These are phyloP conservation scores for Strigamia maritima DNA, from an alignment of 2,888 invertebrate genomes.

Conservation along the genomic window DNA sequence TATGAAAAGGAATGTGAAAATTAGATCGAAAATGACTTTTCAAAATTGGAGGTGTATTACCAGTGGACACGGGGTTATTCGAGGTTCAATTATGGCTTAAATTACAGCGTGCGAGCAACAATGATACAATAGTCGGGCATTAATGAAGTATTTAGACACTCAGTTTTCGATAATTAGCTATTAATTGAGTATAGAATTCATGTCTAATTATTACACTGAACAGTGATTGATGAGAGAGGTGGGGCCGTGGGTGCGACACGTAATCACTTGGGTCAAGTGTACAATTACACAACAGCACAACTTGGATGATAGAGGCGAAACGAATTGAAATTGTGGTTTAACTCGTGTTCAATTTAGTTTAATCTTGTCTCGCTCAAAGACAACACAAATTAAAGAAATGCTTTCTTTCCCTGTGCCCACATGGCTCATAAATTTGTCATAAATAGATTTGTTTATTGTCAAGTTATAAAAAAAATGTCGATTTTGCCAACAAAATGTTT, in stretches of 20 bases:
- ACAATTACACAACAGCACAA: slow-evolving; percentile 12
- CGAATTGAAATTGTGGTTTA: neutral
- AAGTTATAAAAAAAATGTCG: neutral
- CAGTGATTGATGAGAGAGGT: slow-evolving; percentile 3
- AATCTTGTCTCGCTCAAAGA: neutral
- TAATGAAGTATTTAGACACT: neutral
- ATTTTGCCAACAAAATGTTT: neutral
- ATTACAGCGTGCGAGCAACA: neutral
- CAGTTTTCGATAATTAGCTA: slow-evolving; percentile 18
- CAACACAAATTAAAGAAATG: neutral
- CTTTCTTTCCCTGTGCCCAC: too few relatives aligned
- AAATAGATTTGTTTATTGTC: neutral
- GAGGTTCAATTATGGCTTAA: neutral
- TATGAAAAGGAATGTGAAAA: neutral
- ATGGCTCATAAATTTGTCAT: too few relatives aligned
- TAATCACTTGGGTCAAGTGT: slow-evolving; percentile 24
- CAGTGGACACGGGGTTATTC: neutral
- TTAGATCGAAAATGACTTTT: neutral
- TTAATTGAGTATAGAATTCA: slow-evolving; percentile 13
- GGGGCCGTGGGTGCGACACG: neutral
- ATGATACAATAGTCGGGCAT: neutral
- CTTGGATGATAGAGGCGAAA: neutral
- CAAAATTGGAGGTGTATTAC: neutral
- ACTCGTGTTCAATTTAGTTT: neutral
- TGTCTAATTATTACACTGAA: slow-evolving; percentile 17